Base-by-base conservation (phyloP, 2,113 vertebrate species). In the Connochaetes taurinus region DNA sequence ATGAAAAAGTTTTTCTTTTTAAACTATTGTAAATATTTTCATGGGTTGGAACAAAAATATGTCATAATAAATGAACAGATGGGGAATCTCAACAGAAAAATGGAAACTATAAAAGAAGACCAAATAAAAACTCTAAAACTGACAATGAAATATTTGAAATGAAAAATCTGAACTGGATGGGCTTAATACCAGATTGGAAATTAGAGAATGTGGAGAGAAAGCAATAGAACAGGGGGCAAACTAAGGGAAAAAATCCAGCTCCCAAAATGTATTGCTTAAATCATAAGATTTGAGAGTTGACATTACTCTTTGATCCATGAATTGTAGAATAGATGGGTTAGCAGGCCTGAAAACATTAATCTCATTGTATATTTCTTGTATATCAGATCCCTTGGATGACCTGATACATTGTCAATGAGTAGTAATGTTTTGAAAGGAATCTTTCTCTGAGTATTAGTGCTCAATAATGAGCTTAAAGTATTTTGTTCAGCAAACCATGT, bases 1-100 rank as follows among this genome's bases (percentile, higher is more conserved):
- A 60, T 21, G 91, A 47, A 78, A n/a, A 90, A n/a, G 45, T 71
- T 83, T 52, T 92, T 95, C 23, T 89, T 94, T 94, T 83, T 81
- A 95, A 95, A n/a, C 21, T 83, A 76, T 89, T 89, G 21, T 67
- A 94, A 76, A 53, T 92, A 87, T 90, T 98, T 97, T 92, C 83
- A 92, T 71, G 33, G 31, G 47, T 40, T 76, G n/a, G 50, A 97
- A 91, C 45, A 88, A 86, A 86, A 90, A 93, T 60, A 53, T 88
- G 67, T 94, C 76, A 87, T 92, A 45, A 78, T 90, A 33, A 93
- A 47, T 88, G 86, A 91, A 88, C 64, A 93, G 33, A 84, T 74
- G 74, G 71, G 36, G 40, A 87, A 47, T 78, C 19, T 90, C 88
- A 92, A 55, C 55, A 94, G 16, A 94, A 85, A 94, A 95, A 82